These are phyloP conservation scores for Rhinatrema bivittatum DNA, from an alignment of 2,797 vertebrate species.

Conservation along the genomic window DNA sequence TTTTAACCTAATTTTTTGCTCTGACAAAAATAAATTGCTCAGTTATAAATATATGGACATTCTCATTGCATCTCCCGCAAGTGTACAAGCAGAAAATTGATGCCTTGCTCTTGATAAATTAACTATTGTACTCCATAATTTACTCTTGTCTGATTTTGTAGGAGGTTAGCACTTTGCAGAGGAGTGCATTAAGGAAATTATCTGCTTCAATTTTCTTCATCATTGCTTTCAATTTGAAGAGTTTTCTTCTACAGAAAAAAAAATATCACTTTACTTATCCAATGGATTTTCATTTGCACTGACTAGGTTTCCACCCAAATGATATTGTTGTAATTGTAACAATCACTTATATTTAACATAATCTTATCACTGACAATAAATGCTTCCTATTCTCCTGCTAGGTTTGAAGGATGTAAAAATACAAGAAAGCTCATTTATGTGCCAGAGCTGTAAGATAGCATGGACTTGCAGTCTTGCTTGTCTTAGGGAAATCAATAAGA, in stretches of 20 bases:
- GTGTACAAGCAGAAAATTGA: slow-evolving; percentile 6
- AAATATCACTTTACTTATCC: slow-evolving; percentile 11
- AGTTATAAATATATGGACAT: slow-evolving; percentile 3
- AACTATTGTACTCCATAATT: slow-evolving; percentile 14
- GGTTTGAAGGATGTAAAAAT: too few relatives aligned
- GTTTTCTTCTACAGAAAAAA: slow-evolving; percentile 5
- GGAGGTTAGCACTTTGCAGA: slow-evolving; percentile 14
- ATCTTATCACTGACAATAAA: too few relatives aligned
- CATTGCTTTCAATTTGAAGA: slow-evolving; percentile 15
- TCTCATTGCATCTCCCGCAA: slow-evolving; percentile 8
- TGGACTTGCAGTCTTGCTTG: too few relatives aligned
- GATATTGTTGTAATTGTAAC: background rate
- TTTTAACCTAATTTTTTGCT: slow-evolving; percentile 3
- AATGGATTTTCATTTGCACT: slow-evolving; percentile 8
- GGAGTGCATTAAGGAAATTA: slow-evolving; percentile 29
- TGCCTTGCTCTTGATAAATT: slow-evolving; percentile 18
- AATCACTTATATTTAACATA: background rate
- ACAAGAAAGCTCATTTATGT: too few relatives aligned
- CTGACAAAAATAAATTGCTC: slow-evolving; percentile 12
- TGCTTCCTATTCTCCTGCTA: too few relatives aligned
- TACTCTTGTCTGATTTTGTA: slow-evolving; percentile 17
- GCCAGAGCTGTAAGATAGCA: too few relatives aligned
- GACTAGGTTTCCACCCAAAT: background rate
- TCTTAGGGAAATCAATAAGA: too few relatives aligned
- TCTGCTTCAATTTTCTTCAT: slow-evolving; percentile 23